A percentile compares a stretch with the other conserved stretches of the same genome.
phyloP scores from a whole-genome alignment of 1,140 invertebrate species.

The Hylyphantes graminicola region DNA sequence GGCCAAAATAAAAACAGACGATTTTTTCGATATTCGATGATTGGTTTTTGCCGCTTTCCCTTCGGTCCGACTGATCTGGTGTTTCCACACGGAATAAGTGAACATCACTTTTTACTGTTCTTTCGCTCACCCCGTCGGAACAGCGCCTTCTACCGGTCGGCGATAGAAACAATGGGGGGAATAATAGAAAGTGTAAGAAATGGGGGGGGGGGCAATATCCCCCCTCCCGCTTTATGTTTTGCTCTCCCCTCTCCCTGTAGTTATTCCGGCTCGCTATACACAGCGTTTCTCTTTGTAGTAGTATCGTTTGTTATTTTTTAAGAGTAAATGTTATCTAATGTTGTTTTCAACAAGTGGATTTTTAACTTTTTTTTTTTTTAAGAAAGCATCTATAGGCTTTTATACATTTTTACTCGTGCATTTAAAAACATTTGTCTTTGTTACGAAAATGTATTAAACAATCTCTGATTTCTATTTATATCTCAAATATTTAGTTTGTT shows the following conservation, averaged over 20 bases:
- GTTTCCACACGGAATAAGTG: constrained; percentile 39
- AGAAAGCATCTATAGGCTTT: too few relatives aligned
- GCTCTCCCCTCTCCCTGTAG: constrained; percentile 2
- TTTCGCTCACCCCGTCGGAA: background rate
- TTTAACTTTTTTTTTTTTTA: too few relatives aligned
- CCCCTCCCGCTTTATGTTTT: constrained; percentile 5
- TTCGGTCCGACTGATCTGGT: background rate
- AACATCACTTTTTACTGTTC: constrained; percentile 33
- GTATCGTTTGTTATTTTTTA: background rate
- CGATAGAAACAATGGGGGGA: constrained; percentile 51
- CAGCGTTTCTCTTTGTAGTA: background rate
- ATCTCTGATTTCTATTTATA: too few relatives aligned
- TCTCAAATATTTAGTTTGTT: too few relatives aligned
- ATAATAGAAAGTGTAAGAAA: constrained; percentile 23
- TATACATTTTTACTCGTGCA: background rate
- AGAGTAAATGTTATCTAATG: background rate
- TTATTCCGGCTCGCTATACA: background rate
- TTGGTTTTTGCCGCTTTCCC: background rate
- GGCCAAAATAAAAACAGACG: too few relatives aligned
- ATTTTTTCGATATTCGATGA: too few relatives aligned
- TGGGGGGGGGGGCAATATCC: background rate
- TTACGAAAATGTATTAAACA: too few relatives aligned
- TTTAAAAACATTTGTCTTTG: background rate
- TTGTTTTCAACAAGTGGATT: too few relatives aligned
- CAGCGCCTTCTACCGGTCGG: constrained; percentile 41